Evolutionary conservation across 2,888 invertebrate species (phyloP).

Genomic region (Ernsta delagoae): DNA sequence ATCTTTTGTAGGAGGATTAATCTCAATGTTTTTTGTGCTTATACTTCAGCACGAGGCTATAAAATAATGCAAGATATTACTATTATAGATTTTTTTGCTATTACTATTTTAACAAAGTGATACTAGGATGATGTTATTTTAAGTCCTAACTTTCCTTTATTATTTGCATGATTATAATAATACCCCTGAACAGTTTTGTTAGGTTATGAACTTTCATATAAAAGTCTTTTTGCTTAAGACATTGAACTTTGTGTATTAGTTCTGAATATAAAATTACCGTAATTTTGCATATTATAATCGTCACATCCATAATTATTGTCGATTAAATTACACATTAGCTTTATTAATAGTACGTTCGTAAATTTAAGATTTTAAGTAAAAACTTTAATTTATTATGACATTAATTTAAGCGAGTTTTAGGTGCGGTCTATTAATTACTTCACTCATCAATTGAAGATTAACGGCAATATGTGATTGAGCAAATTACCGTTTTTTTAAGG

Average conservation of each 20-base stretch:
- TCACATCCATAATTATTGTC: slow-evolving; percentile 23
- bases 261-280: slow-evolving; percentile 15
- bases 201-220: no score
- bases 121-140: no score
- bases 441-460: slow-evolving; percentile 27
- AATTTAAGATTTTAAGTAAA: slow-evolving; percentile 20
- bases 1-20: neutral
- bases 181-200: no score
- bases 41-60: neutral
- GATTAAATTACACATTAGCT: slow-evolving; percentile 22
- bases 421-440: slow-evolving; percentile 16
- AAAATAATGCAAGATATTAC: no score
- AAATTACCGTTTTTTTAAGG: neutral
- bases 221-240: neutral
- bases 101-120: no score
- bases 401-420: slow-evolving; percentile 19
- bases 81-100: no score
- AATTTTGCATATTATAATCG: slow-evolving; percentile 5
- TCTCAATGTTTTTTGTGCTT: neutral
- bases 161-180: no score
- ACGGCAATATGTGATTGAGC: slow-evolving; percentile 2
- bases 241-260: neutral
- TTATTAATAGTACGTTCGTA: slow-evolving; percentile 20
- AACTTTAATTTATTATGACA: slow-evolving; percentile 25
- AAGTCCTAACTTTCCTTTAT: no score